Evolutionary conservation across 2,888 invertebrate species (phyloP).

Genomic region (Ichneumon xanthorius): DNA sequence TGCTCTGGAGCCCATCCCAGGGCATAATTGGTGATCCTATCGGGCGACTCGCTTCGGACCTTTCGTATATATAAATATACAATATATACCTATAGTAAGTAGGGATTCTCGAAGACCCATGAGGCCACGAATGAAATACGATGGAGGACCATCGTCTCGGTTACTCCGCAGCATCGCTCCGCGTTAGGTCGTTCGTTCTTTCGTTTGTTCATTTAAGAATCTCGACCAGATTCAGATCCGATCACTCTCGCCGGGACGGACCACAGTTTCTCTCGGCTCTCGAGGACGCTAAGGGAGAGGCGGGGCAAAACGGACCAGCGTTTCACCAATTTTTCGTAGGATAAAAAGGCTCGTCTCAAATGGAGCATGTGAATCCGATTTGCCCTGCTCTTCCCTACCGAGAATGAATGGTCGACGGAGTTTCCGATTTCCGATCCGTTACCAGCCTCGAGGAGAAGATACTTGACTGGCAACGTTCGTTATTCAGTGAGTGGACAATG

Average conservation of each 20-base stretch:
- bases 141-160: not conserved
- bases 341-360: not conserved
- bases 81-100: not conserved
- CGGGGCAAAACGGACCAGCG: not conserved
- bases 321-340: too few species aligned
- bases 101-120: constrained; percentile 6
- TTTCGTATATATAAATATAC: constrained; percentile 68
- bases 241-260: constrained; percentile 55
- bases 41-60: constrained; percentile 66
- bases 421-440: constrained; percentile 4
- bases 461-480: constrained; percentile 10
- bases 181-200: constrained; percentile 13
- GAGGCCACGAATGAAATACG: constrained; percentile 22
- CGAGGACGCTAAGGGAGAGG: not conserved
- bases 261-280: not conserved
- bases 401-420: not conserved
- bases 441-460: not conserved
- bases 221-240: constrained; percentile 70
- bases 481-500: not conserved
- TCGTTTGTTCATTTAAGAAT: constrained; percentile 21
- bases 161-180: not conserved
- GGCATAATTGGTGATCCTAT: constrained; percentile 83
- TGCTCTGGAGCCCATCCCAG: constrained; percentile 71
- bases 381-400: not conserved
- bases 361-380: not conserved